Evolutionary conservation across 2,113 vertebrate genomes (phyloP).

Genomic region (Laticauda colubrina): DNA sequence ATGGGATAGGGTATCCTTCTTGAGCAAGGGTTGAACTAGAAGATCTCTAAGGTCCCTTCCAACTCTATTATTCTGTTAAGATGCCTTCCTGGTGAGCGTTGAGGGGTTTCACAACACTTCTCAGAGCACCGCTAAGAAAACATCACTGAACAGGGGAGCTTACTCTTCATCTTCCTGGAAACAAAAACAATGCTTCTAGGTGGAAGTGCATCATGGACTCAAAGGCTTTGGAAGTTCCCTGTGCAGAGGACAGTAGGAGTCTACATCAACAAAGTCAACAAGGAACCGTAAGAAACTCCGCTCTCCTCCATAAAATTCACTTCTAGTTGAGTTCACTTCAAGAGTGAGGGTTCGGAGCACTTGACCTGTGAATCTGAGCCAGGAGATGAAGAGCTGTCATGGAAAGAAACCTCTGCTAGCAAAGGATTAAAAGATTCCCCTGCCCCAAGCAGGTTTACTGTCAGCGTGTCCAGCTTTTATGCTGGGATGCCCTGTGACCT

Average conservation of each 20-base stretch:
- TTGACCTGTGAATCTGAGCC: neutral
- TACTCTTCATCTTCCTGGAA: neutral
- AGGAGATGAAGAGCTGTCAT: neutral
- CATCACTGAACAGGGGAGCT: neutral
- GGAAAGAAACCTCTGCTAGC: neutral
- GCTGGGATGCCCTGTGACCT: neutral
- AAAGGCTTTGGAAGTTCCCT: neutral
- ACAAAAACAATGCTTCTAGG: neutral
- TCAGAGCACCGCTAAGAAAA: neutral
- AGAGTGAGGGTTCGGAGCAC: neutral
- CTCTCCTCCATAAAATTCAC: neutral
- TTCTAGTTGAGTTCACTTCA: neutral
- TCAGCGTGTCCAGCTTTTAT: neutral
- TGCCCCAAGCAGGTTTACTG: neutral
- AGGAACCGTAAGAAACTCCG: too few relatives aligned
- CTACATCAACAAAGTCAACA: neutral
- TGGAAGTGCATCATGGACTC: neutral
- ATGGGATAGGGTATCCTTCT: too few relatives aligned
- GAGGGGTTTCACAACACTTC: neutral
- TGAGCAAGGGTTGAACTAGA: too few relatives aligned
- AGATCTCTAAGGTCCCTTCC: too few relatives aligned
- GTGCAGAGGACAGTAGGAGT: neutral
- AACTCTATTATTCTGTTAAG: too few relatives aligned
- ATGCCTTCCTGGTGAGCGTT: neutral
- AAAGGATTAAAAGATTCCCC: neutral